A percentile compares a stretch with the other conserved stretches of the same genome.
These are phyloP conservation scores for Drosophila antonietae DNA, from an alignment of 2,888 invertebrate species.

Conservation along the genomic window DNA sequence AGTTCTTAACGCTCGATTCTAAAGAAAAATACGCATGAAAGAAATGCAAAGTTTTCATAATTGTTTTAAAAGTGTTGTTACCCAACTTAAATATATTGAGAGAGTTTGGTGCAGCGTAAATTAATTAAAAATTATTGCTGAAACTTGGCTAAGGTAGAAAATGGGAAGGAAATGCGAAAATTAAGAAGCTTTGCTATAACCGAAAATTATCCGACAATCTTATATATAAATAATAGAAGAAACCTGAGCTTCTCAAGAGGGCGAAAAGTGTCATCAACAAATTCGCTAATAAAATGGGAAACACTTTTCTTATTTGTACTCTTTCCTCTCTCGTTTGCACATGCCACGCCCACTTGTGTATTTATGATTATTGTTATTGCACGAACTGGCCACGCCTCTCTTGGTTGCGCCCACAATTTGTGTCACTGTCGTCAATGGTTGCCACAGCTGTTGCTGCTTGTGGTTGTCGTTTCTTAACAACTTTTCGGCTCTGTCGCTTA, in stretches of 20 bases:
- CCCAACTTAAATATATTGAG: conserved; percentile 10
- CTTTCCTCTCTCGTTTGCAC: conserved; percentile 2
- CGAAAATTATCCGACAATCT: not conserved
- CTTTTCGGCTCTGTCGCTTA: conserved; percentile 19
- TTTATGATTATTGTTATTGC: conserved; percentile 61
- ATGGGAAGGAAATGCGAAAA: not conserved
- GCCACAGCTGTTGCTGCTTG: conserved; percentile 20
- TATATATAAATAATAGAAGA: conserved; percentile 3
- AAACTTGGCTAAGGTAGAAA: not conserved
- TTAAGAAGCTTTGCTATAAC: too few species aligned
- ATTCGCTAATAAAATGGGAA: not conserved
- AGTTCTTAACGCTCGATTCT: conserved; percentile 51
- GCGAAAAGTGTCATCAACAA: not conserved
- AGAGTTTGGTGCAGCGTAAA: conserved; percentile 40
- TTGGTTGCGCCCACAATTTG: conserved; percentile 50
- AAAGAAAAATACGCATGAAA: conserved; percentile 4
- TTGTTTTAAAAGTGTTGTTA: conserved; percentile 32
- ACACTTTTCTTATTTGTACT: not conserved
- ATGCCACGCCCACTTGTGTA: conserved; percentile 34
- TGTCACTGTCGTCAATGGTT: conserved; percentile 50
- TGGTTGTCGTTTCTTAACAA: conserved; percentile 12
- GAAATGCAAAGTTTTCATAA: conserved; percentile 18
- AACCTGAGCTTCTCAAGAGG: not conserved
- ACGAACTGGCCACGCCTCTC: conserved; percentile 1
- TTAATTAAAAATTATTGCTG: conserved; percentile 29